Evolutionary conservation across 2,797 vertebrate species (phyloP).

Genomic region (Hypotaenidia philippensis): DNA sequence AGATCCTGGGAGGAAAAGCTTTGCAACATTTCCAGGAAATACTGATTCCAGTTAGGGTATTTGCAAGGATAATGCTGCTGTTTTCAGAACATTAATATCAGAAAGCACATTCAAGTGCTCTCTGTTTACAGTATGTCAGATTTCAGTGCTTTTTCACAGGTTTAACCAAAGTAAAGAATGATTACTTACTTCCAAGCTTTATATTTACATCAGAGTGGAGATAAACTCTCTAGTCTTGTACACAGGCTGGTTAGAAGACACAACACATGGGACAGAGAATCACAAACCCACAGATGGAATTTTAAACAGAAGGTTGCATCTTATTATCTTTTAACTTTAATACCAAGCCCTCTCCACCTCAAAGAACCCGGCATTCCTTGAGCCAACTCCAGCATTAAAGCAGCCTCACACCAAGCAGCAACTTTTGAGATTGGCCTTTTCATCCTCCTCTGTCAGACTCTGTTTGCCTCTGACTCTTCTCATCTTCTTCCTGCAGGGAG

Average conservation of each 20-base stretch:
- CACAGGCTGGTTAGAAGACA: neutral
- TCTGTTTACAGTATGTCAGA: neutral
- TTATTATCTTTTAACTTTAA: neutral
- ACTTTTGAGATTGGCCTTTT: constrained; percentile 23
- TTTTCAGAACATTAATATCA: neutral
- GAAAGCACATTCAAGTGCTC: neutral
- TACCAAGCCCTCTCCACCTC: neutral
- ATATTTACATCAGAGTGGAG: neutral
- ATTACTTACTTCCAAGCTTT: neutral
- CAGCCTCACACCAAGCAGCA: neutral
- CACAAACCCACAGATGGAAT: neutral
- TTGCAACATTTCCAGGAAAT: neutral
- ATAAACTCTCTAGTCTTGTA: neutral
- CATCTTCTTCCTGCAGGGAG: neutral
- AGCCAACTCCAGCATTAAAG: neutral
- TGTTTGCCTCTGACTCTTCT: constrained; percentile 9
- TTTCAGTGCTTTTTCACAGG: neutral
- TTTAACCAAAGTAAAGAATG: neutral
- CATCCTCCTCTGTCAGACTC: neutral
- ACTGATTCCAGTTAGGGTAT: neutral
- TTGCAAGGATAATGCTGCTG: neutral
- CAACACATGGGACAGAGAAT: neutral
- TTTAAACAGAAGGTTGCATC: neutral
- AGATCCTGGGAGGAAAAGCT: neutral
- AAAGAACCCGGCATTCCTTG: neutral